Conservation (phyloP, 2,113 vertebrate species). For the Oxyura jamaicensis region DNA sequence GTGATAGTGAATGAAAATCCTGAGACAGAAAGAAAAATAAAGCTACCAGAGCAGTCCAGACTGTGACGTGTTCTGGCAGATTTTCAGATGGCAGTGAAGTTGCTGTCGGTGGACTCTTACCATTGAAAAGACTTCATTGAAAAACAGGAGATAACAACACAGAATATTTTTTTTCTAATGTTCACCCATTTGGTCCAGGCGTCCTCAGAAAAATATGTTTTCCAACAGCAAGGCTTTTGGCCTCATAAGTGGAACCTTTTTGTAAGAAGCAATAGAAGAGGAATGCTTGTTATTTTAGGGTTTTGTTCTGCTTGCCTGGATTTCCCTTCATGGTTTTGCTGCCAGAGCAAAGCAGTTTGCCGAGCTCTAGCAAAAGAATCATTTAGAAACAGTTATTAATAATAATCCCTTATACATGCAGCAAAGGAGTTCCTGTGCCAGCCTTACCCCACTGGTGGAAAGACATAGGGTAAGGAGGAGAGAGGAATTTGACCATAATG, state of each 20-base stretch:
- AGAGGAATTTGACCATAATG: background rate
- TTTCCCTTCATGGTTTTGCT: background rate
- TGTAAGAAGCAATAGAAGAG: background rate
- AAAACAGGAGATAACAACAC: background rate
- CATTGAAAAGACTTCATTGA: background rate
- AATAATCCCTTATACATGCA: background rate
- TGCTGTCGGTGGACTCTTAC: background rate
- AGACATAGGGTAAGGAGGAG: background rate
- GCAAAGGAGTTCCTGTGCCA: background rate
- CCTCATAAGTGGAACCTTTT: background rate
- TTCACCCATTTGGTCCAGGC: background rate
- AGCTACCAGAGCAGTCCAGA: background rate
- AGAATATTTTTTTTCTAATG: background rate
- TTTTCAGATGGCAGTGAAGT: background rate
- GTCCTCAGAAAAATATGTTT: background rate
- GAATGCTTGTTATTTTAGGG: background rate
- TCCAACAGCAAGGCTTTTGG: background rate
- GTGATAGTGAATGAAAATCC: background rate
- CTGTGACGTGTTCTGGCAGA: background rate
- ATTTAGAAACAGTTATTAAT: background rate
- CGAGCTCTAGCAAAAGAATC: background rate
- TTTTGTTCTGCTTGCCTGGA: background rate
- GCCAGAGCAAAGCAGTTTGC: constrained; percentile 1
- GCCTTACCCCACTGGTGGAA: background rate
- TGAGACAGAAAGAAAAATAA: background rate